These are phyloP conservation scores for Erebia palarica DNA, from an alignment of 2,888 invertebrate species.

Conservation along the genomic window DNA sequence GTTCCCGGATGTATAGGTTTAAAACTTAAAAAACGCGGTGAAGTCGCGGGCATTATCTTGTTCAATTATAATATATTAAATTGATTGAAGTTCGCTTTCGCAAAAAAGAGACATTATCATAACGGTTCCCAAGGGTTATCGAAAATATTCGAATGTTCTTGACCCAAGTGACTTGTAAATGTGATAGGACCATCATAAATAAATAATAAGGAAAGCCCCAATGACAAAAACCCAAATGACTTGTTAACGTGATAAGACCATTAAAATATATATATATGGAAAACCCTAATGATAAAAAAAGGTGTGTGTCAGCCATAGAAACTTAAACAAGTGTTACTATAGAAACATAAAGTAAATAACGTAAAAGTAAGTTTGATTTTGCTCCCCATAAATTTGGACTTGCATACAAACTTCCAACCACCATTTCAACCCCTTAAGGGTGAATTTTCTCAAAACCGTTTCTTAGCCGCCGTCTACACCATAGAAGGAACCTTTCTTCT, in stretches of 20 bases:
- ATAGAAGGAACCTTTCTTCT: too few species aligned
- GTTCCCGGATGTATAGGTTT: background rate
- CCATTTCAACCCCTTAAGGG: too few species aligned
- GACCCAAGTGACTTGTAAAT: slow-evolving; percentile 39
- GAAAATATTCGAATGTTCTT: slow-evolving; percentile 39
- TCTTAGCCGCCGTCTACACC: too few species aligned
- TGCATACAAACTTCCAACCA: too few species aligned
- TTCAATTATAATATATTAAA: slow-evolving; percentile 15
- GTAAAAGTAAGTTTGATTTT: too few species aligned
- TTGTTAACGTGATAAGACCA: too few species aligned
- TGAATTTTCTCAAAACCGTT: too few species aligned
- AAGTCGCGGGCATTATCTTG: too few species aligned
- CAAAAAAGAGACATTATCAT: slow-evolving; percentile 39
- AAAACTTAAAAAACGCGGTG: slow-evolving; percentile 25
- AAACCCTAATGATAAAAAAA: background rate
- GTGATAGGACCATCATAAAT: slow-evolving; percentile 21
- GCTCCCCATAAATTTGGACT: too few species aligned
- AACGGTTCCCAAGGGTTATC: slow-evolving; percentile 38
- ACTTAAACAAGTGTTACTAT: too few species aligned
- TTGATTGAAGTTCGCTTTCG: slow-evolving; percentile 27
- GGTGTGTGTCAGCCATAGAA: too few species aligned
- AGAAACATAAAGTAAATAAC: too few species aligned
- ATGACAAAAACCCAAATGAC: background rate
- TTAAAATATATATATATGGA: background rate
- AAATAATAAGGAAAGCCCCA: background rate